Evolutionary conservation across 2,113 vertebrate species (phyloP), one percentile per base, ranked within the genome.

Genomic region (Petroica traversi): DNA sequence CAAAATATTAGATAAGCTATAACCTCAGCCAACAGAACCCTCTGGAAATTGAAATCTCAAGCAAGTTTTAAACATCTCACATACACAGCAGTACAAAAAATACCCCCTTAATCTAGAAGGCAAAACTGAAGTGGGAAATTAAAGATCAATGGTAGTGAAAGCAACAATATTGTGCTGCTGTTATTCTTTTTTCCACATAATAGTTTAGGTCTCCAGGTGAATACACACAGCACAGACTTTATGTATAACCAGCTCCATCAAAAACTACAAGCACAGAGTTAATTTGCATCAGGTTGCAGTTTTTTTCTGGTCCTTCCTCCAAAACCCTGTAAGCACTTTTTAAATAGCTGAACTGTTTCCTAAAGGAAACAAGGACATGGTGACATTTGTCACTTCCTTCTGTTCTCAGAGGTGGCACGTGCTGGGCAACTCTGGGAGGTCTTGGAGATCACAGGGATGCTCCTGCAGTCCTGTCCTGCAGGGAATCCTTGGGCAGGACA

Each of bases 11-110:
- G 75, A 66, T 92, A 88, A 93, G 19, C 72, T 86, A 58, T 75
- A 77, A 88, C 16, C 46, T 88, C 61, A 84, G 75, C 20, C 63
- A 9, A 4, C 38, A 86, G 61, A 93, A 69, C 15, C 12, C 75
- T 63, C 57, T 80, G 48, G 48, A 95, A 96, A 88, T 74, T 10
- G 31, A 97, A 95, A 93, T 84, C 88, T 67, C 68, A 58, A 64
- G 85, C 63, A 80, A 74, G 72, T 86, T 90, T 96, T 92, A 93
- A 85, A 59, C 48, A 52, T 43, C 36, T 92, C 63, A n/a, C 51
- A 84, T 36, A 92, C 68, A 90, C 12, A 75, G 59, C 55, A 71
- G 43, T 36, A 49, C 11, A 61, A 85, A 85, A 57, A 51, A 4
- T 2, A 1, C 5, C 31, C 26, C 19, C 46, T 80, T 92, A 83